Percentiles rank a stretch among this genome's conserved stretches.
Evolutionary conservation across 2,113 vertebrate species (phyloP).

Genomic region (Tenrec ecaudatus): DNA sequence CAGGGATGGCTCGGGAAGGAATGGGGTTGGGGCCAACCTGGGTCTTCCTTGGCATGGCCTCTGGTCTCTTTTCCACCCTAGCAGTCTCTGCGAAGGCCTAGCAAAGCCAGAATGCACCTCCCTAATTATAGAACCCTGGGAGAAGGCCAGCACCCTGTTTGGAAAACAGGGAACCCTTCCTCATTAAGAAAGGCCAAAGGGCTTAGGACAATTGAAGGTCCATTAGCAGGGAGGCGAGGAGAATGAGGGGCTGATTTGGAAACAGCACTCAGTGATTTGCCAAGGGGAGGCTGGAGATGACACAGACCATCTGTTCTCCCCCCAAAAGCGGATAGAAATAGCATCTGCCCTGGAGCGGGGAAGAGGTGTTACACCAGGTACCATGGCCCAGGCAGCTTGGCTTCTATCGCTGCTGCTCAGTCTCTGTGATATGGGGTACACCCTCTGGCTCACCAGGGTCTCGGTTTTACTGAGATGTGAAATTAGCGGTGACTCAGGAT

Average conservation of each 20-base stretch:
- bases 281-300: background rate
- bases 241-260: background rate
- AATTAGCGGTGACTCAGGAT: background rate
- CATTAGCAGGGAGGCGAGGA: background rate
- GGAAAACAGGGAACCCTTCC: background rate
- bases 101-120: background rate
- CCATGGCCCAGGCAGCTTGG: background rate
- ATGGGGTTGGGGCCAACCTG: background rate
- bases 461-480: background rate
- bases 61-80: background rate
- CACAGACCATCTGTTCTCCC: slow-evolving; percentile 13
- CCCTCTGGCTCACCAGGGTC: background rate
- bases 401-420: background rate
- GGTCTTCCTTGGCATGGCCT: background rate
- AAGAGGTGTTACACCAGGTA: background rate
- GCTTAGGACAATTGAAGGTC: background rate
- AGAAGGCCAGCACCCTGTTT: background rate
- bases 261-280: background rate
- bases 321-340: background rate
- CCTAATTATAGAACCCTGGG: background rate
- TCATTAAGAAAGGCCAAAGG: slow-evolving; percentile 20
- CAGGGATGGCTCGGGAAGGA: background rate
- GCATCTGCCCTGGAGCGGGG: background rate
- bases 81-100: background rate
- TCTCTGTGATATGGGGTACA: background rate